phyloP scores from a whole-genome alignment of 2,797 vertebrate species.

The Phataginus tetradactyla region DNA sequence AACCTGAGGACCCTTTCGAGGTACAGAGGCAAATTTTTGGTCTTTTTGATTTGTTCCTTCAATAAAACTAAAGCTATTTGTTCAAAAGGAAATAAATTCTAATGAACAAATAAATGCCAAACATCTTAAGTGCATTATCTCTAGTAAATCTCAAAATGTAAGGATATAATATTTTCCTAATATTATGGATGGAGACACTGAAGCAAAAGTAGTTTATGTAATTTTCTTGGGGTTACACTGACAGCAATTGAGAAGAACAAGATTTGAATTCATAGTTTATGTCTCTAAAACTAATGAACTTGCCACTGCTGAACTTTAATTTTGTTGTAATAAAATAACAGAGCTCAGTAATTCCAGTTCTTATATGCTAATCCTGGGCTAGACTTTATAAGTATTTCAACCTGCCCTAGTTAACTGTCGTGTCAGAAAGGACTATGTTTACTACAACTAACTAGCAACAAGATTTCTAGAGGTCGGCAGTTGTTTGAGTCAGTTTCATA shows the following conservation, averaged over 20 bases:
- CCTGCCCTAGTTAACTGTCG: not conserved
- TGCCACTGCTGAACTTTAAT: not conserved
- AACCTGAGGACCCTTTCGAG: conserved; percentile 14
- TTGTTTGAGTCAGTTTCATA: not conserved
- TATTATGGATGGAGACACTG: not conserved
- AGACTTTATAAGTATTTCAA: not conserved
- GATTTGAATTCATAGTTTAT: not conserved
- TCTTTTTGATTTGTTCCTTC: not conserved
- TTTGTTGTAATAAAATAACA: not conserved
- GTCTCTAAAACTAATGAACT: not conserved
- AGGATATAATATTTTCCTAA: not conserved
- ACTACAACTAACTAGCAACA: not conserved
- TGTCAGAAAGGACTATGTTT: not conserved
- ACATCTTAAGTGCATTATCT: not conserved
- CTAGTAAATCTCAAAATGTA: not conserved
- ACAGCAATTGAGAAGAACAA: not conserved
- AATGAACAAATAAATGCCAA: not conserved
- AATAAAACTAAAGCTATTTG: not conserved
- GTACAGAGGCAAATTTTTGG: not conserved
- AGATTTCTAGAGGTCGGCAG: not conserved
- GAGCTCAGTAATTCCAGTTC: not conserved
- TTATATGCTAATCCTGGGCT: not conserved
- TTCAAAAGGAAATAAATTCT: not conserved
- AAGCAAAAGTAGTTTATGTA: not conserved
- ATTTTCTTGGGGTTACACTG: not conserved